Percentiles rank a stretch among this genome's conserved stretches.
Conservation (phyloP, 2,797 vertebrate species). For the Parambassis ranga region DNA sequence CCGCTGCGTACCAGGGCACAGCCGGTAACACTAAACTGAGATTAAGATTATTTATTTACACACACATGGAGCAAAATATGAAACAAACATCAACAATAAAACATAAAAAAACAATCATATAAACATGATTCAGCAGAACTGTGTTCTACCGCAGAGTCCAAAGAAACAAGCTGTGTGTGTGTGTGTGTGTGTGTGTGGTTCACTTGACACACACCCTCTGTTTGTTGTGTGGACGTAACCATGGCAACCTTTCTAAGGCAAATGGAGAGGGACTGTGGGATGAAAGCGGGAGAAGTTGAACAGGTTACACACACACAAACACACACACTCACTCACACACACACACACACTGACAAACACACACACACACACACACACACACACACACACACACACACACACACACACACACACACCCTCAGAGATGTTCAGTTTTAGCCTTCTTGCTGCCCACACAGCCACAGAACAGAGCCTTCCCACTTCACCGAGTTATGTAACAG, state of each 20-base stretch:
- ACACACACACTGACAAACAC: too few relatives aligned
- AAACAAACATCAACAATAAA: too few relatives aligned
- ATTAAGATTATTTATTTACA: too few relatives aligned
- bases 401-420: not conserved
- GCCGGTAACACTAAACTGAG: too few relatives aligned
- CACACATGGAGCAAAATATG: too few relatives aligned
- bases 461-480: conserved; percentile 15
- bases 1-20: too few relatives aligned
- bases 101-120: too few relatives aligned
- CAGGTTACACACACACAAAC: conserved; percentile 20
- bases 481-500: conserved; percentile 31
- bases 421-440: not conserved
- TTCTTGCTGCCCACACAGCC: conserved; percentile 26
- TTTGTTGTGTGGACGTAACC: conserved; percentile 63
- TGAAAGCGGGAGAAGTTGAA: conserved; percentile 44
- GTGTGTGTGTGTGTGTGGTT: conserved; percentile 2
- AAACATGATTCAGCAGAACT: too few relatives aligned
- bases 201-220: conserved; percentile 15
- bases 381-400: not conserved
- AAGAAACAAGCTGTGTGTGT: not conserved
- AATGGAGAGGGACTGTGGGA: conserved; percentile 41
- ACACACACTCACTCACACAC: too few relatives aligned
- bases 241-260: conserved; percentile 67
- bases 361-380: too few relatives aligned
- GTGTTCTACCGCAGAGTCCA: too few relatives aligned